phyloP scores from a whole-genome alignment of 2,113 vertebrate genomes.

The Stictonetta naevosa region DNA sequence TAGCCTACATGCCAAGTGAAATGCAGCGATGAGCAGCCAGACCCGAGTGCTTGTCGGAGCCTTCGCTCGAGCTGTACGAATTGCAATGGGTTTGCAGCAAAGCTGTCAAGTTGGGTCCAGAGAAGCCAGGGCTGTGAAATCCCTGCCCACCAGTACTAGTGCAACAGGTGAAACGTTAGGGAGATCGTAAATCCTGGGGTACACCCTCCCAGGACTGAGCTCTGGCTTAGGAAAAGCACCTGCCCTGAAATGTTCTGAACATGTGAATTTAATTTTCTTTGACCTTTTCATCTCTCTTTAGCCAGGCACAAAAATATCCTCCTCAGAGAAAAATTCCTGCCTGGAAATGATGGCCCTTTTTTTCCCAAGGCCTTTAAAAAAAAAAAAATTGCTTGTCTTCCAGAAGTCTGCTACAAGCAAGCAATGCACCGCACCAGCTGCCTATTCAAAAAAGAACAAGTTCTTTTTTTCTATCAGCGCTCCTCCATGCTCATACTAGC shows the following conservation, averaged over 20 bases:
- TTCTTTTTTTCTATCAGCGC: not conserved
- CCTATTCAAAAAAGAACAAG: not conserved
- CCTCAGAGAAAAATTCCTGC: conserved; percentile 39
- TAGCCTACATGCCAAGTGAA: conserved; percentile 65
- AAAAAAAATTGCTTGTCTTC: not conserved
- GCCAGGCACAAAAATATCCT: conserved; percentile 59
- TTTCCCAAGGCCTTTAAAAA: not conserved
- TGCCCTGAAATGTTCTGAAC: conserved; percentile 70
- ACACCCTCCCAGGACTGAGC: not conserved
- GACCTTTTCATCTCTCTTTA: conserved; percentile 51
- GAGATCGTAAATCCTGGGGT: not conserved
- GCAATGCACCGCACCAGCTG: not conserved
- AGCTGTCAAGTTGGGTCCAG: not conserved
- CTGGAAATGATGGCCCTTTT: conserved; percentile 55
- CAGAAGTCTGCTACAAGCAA: not conserved
- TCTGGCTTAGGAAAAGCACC: conserved; percentile 63
- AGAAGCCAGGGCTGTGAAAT: not conserved
- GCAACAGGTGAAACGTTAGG: conserved; percentile 29
- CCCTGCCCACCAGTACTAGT: not conserved
- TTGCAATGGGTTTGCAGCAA: not conserved
- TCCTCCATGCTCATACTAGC: not conserved
- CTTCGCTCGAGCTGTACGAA: not conserved
- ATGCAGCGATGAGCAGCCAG: conserved; percentile 40
- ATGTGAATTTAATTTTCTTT: conserved; percentile 62
- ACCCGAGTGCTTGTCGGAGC: not conserved